A percentile compares a stretch with the other conserved stretches of the same genome.
Conservation (phyloP, 2,888 invertebrate species). For the Ypsolopha sequella region DNA sequence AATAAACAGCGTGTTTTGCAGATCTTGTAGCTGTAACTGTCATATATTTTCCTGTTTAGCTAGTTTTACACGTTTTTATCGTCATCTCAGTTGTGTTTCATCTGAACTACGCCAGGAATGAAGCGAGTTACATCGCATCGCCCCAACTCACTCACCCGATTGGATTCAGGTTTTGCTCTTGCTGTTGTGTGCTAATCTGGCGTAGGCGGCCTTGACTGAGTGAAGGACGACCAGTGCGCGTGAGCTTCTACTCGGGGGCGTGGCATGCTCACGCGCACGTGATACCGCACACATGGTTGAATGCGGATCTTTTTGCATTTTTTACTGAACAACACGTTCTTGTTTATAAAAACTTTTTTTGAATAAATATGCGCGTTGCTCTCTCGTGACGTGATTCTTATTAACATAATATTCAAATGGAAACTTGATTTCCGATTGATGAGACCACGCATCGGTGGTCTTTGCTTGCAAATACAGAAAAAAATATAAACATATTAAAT, state of each 20-base stretch:
- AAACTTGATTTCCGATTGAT: too few species aligned
- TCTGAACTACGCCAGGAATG: not conserved
- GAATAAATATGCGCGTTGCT: conserved; percentile 1
- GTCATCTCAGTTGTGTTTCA: too few species aligned
- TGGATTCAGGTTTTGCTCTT: conserved; percentile 34
- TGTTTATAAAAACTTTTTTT: not conserved
- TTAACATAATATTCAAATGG: not conserved
- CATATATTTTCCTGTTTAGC: too few species aligned
- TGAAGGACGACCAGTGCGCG: conserved; percentile 41
- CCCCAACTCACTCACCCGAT: conserved; percentile 2
- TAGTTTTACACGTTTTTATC: too few species aligned
- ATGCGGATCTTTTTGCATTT: conserved; percentile 16
- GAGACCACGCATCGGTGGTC: too few species aligned
- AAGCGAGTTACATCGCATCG: not conserved
- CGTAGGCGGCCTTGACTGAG: conserved; percentile 58
- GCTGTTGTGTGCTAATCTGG: conserved; percentile 16
- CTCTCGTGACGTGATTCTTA: not conserved
- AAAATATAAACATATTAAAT: too few species aligned
- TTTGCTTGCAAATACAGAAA: too few species aligned
- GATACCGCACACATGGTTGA: conserved; percentile 7
- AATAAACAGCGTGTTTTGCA: too few species aligned
- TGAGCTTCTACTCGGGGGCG: conserved; percentile 26
- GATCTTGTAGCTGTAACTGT: too few species aligned
- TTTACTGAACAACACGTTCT: not conserved
- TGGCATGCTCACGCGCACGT: conserved; percentile 30